Conservation (phyloP, 2,797 vertebrate genomes). For the Artibeus jamaicensis region DNA sequence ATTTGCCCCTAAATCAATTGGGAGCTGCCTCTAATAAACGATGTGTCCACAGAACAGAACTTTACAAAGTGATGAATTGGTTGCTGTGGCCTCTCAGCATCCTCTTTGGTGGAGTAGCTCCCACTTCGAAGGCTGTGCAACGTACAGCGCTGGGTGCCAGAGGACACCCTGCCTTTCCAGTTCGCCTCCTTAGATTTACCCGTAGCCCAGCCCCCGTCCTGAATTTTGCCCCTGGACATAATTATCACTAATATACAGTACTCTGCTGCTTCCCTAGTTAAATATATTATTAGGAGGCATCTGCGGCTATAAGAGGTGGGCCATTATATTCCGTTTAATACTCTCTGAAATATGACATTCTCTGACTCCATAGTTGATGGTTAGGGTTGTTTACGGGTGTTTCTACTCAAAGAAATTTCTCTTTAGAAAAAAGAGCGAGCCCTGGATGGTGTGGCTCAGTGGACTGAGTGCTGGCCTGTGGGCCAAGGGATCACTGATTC, state of each 20-base stretch:
- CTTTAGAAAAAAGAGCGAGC: neutral
- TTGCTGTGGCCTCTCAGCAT: neutral
- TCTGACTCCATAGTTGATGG: neutral
- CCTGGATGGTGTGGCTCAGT: too few relatives aligned
- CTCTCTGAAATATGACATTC: neutral
- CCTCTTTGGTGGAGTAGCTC: neutral
- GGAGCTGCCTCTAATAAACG: slow-evolving; percentile 4
- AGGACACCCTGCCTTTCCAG: neutral
- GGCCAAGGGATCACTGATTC: too few relatives aligned
- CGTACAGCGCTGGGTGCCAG: neutral
- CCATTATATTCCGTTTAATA: slow-evolving; percentile 15
- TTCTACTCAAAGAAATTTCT: neutral
- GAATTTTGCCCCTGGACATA: slow-evolving; percentile 1
- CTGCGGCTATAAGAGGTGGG: neutral
- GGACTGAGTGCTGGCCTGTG: too few relatives aligned
- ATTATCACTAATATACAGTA: slow-evolving; percentile 33
- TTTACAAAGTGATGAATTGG: neutral
- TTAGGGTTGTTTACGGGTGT: slow-evolving; percentile 1
- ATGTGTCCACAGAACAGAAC: neutral
- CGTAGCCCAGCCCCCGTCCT: neutral
- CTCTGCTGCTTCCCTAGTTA: slow-evolving; percentile 41
- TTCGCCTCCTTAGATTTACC: neutral
- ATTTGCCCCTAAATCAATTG: neutral
- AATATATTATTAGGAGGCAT: slow-evolving; percentile 23
- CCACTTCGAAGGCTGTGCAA: neutral